Conservation (phyloP, 1,140 invertebrate genomes). For the Caenorhabditis briggsae region DNA sequence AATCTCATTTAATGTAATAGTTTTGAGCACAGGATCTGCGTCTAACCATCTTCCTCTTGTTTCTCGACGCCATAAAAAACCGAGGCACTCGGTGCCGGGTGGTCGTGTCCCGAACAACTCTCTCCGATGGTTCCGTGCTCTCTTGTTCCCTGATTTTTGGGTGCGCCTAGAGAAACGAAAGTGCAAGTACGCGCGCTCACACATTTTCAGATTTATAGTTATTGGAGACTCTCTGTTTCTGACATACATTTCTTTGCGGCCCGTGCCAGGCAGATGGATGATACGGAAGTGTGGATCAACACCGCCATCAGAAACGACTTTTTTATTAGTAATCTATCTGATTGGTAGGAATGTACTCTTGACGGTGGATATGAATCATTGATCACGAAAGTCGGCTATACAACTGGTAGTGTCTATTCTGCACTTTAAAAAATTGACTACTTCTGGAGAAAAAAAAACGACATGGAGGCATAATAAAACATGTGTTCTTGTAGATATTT, state of each 20-base stretch:
- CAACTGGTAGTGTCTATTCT: not conserved
- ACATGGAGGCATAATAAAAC: not conserved
- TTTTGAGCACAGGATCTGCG: conserved; percentile 11
- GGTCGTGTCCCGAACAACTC: not conserved
- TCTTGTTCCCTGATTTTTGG: conserved; percentile 27
- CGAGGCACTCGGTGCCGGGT: conserved; percentile 35
- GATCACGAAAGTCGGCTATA: not conserved
- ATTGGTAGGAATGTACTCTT: not conserved
- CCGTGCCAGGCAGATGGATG: conserved; percentile 9
- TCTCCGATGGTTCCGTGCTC: conserved; percentile 3
- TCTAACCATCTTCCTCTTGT: not conserved
- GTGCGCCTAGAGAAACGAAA: conserved; percentile 30
- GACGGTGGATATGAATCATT: not conserved
- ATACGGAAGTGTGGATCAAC: not conserved
- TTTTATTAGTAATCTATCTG: conserved; percentile 34
- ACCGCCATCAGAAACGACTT: not conserved
- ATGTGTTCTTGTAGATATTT: not conserved
- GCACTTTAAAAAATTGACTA: not conserved
- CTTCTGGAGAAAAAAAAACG: not conserved
- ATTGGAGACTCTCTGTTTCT: conserved; percentile 14
- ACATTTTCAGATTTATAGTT: conserved; percentile 50
- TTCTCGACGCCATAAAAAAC: conserved; percentile 26
- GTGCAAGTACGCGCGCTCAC: conserved; percentile 21
- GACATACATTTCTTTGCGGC: not conserved
- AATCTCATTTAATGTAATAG: conserved; percentile 56